A percentile compares a stretch with the other conserved stretches of the same genome.
These are phyloP conservation scores for Gymnogyps californianus DNA, from an alignment of 2,113 vertebrate genomes.

Conservation along the genomic window DNA sequence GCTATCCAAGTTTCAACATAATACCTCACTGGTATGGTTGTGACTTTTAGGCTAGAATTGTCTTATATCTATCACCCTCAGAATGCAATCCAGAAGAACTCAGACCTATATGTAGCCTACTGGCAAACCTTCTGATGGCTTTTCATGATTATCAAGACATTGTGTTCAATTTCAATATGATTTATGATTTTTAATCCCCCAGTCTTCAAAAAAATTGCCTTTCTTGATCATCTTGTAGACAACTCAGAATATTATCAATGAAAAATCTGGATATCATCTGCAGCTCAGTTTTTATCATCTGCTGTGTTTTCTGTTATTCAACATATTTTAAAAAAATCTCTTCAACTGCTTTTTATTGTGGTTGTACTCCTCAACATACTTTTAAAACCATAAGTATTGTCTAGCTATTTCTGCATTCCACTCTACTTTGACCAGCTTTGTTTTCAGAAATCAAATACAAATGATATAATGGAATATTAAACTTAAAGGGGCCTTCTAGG, in stretches of 20 bases:
- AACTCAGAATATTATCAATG: neutral
- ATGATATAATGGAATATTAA: neutral
- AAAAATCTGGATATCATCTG: neutral
- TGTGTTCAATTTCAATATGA: neutral
- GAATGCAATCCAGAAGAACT: neutral
- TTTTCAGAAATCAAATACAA: neutral
- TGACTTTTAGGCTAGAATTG: neutral
- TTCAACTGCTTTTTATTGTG: neutral
- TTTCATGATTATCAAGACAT: neutral
- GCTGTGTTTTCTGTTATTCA: neutral
- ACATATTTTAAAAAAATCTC: neutral
- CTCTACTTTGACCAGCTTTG: neutral
- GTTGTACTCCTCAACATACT: neutral
- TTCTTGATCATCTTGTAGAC: neutral
- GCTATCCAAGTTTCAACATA: neutral
- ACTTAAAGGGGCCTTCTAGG: neutral
- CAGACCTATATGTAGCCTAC: neutral
- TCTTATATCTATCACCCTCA: neutral
- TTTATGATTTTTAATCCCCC: neutral
- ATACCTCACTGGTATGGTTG: neutral
- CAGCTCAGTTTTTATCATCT: neutral
- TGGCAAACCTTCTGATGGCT: neutral
- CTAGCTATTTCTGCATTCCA: neutral
- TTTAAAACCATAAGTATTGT: neutral
- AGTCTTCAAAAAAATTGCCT: neutral